Base-by-base conservation (phyloP, 2,797 vertebrate genomes). In the Sciaenops ocellatus region DNA sequence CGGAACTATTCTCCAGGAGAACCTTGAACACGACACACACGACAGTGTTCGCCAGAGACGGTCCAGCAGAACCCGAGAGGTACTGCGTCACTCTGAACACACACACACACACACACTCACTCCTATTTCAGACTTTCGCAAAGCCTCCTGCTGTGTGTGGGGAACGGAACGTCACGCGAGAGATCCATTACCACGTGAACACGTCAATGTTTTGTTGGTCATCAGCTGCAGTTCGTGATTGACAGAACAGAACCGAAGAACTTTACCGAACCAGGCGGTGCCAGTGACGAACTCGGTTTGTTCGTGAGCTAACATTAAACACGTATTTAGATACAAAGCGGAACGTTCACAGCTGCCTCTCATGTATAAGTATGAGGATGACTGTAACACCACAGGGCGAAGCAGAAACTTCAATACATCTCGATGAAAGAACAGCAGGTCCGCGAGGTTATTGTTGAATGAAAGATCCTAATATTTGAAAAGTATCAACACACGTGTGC, bases 21-120 rank as follows among this genome's bases (percentile, higher is more conserved):
- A 8, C 51, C 0, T 0, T 13, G 69, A 63, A 55, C 55, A 80
- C 42, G 22, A 82, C 26, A 1, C 61, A 8, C 0, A 2, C 26
- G 0, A 0, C 70, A 1, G 0, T 18, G 56, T 0, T 4, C 12
- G 3, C 9, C 64, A 1, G 63, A 3, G 63, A 41, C 47, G 18
- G 1, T 0, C 17, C 69, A 34, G 61, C 77, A 9, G 46, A 73
- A 60, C 34, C 54, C 0, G 51, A 15, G 0, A 60, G 82, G 90
- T 3, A 41, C 13, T 0, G 16, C 4, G 63, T n/a, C 22, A 11
- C 0, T 24, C 18, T 56, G n/a, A n/a, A n/a, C 34, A 34, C 34
- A 34, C 34, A 34, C 34, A 34, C 34, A 9, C 34, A 34, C 34
- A 34, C 34, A 34, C 34, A 34, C 34, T 8, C 34, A 34, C 30